Evolutionary conservation across 2,888 invertebrate species (phyloP), one percentile per base, ranked within the genome.

Genomic region (Ochropleura plecta): DNA sequence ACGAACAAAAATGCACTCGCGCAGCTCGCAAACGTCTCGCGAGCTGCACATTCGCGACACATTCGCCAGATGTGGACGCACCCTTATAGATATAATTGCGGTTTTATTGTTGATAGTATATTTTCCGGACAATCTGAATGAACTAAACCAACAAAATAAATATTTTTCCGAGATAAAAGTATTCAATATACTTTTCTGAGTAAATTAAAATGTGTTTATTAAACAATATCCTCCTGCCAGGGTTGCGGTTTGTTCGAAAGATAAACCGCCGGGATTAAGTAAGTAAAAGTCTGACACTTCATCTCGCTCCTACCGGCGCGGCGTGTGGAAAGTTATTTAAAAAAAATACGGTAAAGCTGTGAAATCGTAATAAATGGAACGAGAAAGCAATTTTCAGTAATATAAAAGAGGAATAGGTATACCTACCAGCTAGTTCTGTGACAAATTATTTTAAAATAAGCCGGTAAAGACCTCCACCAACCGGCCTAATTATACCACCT

Each of bases 401-500:
- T 42, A 16, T 40, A 20, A n/a, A 5, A 16, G n/a, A 48, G n/a
- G 44, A 60, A 44, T 42, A 55, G 5, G 14, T 40, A 40, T 9
- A 1, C 14, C 44, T 20, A 4, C 6, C 44, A n/a, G 16, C 0
- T 18, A 55, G 55, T 5, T 7, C n/a, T 18, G 18, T 16, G 55
- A 79, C 62, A 68, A 79, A 79, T 63, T 73, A 64, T 64, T 72
- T 72, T 30, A 60, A 48, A 53, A 49, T 4, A 16, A 18, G n/a
- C 40, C 53, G 30, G 6, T 64, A 64, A 40, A 64, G n/a, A 44
- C 42, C 8, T 48, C 18, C 51, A 44, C 42, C 44, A 48, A 55
- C 46, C 20, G 40, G 51, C 64, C 73, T 86, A 84, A 84, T 82
- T 80, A 76, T 73, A 74, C 49, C 49, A 70, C 72, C 71, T 74